Evolutionary conservation across 1,140 invertebrate genomes (phyloP).

Genomic region (Drosophila sucinea): DNA sequence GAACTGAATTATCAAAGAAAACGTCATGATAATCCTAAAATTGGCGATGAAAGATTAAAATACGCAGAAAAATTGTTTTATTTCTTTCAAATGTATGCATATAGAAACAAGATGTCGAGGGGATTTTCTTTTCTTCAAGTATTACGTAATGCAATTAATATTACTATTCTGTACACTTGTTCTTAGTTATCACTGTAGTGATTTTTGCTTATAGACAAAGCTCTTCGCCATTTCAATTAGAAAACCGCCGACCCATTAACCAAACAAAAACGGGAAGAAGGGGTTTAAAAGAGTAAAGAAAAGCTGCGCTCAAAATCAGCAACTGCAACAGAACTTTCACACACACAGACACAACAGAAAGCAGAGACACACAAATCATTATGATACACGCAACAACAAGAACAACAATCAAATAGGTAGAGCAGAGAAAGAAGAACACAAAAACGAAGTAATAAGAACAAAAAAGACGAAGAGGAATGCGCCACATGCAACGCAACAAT

Average conservation of each 20-base stretch:
- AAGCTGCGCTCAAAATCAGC: constrained; percentile 74
- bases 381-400: constrained; percentile 31
- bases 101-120: no score
- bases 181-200: neutral
- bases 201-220: constrained; percentile 17
- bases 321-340: constrained; percentile 33
- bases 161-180: neutral
- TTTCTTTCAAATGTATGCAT: no score
- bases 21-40: neutral
- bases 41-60: no score
- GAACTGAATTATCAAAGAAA: neutral
- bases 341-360: constrained; percentile 19
- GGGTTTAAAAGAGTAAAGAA: constrained; percentile 15
- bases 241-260: constrained; percentile 45
- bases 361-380: constrained; percentile 54
- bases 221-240: constrained; percentile 43
- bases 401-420: constrained; percentile 21
- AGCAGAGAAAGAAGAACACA: constrained; percentile 24
- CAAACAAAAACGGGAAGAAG: constrained; percentile 17
- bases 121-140: no score
- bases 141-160: no score
- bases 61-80: no score
- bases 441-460: constrained; percentile 47
- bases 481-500: constrained; percentile 72
- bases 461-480: constrained; percentile 43